Base-by-base conservation (phyloP, 2,797 vertebrate species). In the Urocyon cinereoargenteus region DNA sequence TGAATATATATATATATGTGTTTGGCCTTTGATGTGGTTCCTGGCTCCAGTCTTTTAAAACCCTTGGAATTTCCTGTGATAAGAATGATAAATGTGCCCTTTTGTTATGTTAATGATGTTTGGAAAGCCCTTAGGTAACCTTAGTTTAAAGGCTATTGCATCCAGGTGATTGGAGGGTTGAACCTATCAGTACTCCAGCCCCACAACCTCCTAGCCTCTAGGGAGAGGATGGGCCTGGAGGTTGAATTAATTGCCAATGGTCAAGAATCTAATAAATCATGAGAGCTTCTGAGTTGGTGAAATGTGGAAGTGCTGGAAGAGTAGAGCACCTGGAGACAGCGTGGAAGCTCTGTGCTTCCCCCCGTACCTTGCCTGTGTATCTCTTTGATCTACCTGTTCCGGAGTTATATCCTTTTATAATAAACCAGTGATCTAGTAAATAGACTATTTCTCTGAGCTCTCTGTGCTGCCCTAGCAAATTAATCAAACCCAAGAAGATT, bases 401-500 rank as follows among this genome's bases (percentile, higher is more conserved):
- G n/a, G 55, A 81, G 53, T 64, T 88, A 73, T 12, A 28, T 34
- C 55, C 34, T 64, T 75, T 89, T 55, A n/a, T 28, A 53, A 88
- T 64, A 94, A 64, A 45, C 28, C 11, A 21, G 26, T 45, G 61
- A 26, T 64, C 66, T 75, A 53, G 51, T 64, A 75, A 73, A 28
- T n/a, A 21, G 82, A 83, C 55, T 89, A 59, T 94, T 94, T 94
- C 66, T 55, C 5, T 55, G 66, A 94, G 28, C 34, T 55, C 78
- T 89, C 45, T 55, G 34, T 64, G 66, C 59, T 11, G 21, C 28
- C 62, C 45, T 88, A 75, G 66, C 86, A 83, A 89, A 82, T 55
- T 75, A 83, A 55, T 73, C 34, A 68, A 75, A 73, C 68, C 64
- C 57, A 93, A 40, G 40, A 66, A n/a, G 13, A 13, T 64, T 16